Percentiles rank a stretch among this genome's conserved stretches.
Conservation (phyloP, 1,140 invertebrate genomes). For the Brachionus paranguensis region DNA sequence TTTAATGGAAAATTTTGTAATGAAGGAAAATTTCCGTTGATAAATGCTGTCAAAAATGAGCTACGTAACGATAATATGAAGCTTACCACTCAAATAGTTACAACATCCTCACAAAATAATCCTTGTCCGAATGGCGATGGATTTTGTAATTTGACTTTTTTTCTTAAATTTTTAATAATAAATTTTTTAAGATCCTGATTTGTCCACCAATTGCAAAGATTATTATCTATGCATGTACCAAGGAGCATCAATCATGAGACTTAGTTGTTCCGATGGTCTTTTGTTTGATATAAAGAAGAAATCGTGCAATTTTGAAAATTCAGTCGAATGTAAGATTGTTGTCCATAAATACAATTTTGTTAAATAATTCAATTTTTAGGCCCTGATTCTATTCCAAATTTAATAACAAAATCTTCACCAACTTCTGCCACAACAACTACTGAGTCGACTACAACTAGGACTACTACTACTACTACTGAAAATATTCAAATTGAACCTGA, state of each 20-base stretch:
- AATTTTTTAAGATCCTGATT: not conserved
- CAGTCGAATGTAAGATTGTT: not conserved
- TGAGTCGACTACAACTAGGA: not conserved
- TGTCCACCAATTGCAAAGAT: not conserved
- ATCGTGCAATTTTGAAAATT: not conserved
- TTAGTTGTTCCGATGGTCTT: not conserved
- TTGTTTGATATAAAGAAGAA: not conserved
- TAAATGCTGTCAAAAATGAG: constrained; percentile 55
- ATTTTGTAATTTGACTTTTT: constrained; percentile 15
- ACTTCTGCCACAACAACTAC: not conserved
- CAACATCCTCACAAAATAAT: not conserved
- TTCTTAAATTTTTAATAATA: not conserved
- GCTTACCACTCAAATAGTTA: too few species aligned
- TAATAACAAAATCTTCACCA: not conserved
- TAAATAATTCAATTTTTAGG: not conserved
- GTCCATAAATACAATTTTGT: not conserved
- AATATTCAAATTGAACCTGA: not conserved
- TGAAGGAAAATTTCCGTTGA: constrained; percentile 47
- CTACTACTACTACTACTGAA: not conserved
- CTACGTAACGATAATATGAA: not conserved
- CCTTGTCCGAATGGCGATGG: constrained; percentile 9
- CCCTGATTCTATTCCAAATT: not conserved
- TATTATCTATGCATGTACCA: constrained; percentile 12
- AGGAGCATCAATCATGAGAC: not conserved
- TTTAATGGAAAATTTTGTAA: constrained; percentile 46